phyloP scores from a whole-genome alignment of 2,113 vertebrate species.

The Paradoxurus hermaphroditus region DNA sequence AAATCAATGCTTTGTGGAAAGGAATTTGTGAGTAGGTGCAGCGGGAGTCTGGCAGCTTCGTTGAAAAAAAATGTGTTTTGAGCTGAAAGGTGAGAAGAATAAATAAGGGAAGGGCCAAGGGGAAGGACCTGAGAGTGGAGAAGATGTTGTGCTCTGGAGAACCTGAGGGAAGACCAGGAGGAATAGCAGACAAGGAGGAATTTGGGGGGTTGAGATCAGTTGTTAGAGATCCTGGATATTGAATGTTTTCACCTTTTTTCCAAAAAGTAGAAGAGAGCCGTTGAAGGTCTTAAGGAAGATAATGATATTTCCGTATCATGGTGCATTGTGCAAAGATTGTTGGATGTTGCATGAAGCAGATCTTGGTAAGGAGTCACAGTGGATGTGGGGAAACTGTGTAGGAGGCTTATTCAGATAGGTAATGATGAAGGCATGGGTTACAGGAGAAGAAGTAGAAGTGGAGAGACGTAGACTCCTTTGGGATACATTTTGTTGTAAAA shows the following conservation, averaged over 20 bases:
- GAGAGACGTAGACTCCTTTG: background rate
- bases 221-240: background rate
- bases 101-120: background rate
- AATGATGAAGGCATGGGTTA: background rate
- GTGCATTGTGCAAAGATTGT: background rate
- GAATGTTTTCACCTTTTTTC: background rate
- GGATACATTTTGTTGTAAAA: background rate
- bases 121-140: background rate
- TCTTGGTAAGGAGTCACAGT: background rate
- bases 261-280: background rate
- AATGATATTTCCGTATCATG: background rate
- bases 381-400: background rate
- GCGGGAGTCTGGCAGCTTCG: background rate
- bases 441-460: background rate
- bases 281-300: background rate
- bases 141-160: background rate
- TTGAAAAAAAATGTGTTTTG: background rate
- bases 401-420: background rate
- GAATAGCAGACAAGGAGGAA: accelerated
- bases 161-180: background rate
- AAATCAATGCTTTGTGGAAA: background rate
- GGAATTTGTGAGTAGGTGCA: background rate
- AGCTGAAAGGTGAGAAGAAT: background rate
- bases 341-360: background rate
- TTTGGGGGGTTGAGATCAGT: accelerated